Evolutionary conservation across 1,140 invertebrate species (phyloP).

Genomic region (silkworm (Bombyx mori)): DNA sequence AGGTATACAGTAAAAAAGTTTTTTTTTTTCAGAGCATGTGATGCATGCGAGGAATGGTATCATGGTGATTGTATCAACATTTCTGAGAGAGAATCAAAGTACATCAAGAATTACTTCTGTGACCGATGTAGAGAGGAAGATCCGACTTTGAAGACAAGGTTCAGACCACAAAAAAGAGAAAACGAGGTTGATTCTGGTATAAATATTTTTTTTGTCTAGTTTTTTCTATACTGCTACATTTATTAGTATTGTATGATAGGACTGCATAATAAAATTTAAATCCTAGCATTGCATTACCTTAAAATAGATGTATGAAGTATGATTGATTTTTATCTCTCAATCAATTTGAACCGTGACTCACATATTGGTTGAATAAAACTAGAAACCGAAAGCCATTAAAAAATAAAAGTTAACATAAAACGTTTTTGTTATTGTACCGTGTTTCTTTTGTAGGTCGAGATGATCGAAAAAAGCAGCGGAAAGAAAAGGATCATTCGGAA

Average conservation of each 20-base stretch:
- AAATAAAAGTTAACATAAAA: neutral
- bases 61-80: constrained; percentile 98
- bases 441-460: constrained; percentile 37
- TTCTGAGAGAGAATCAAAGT: constrained; percentile 91
- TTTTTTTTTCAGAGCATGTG: constrained; percentile 80
- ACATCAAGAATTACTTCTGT: constrained; percentile 95
- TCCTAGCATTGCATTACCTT: too few relatives aligned
- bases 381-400: too few relatives aligned
- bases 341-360: too few relatives aligned
- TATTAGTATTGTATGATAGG: too few relatives aligned
- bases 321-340: too few relatives aligned
- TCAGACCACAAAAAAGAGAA: constrained; percentile 78
- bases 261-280: too few relatives aligned
- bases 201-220: neutral
- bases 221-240: too few relatives aligned
- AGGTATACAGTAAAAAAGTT: neutral
- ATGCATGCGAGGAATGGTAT: constrained; percentile 98
- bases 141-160: constrained; percentile 84
- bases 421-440: neutral
- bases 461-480: constrained; percentile 68
- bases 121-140: constrained; percentile 87
- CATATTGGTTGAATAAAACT: too few relatives aligned
- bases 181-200: constrained; percentile 66
- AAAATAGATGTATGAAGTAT: too few relatives aligned
- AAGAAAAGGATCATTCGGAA: constrained; percentile 71